phyloP scores from a whole-genome alignment of 2,113 vertebrate genomes.

The Actenoides lindsayi region DNA sequence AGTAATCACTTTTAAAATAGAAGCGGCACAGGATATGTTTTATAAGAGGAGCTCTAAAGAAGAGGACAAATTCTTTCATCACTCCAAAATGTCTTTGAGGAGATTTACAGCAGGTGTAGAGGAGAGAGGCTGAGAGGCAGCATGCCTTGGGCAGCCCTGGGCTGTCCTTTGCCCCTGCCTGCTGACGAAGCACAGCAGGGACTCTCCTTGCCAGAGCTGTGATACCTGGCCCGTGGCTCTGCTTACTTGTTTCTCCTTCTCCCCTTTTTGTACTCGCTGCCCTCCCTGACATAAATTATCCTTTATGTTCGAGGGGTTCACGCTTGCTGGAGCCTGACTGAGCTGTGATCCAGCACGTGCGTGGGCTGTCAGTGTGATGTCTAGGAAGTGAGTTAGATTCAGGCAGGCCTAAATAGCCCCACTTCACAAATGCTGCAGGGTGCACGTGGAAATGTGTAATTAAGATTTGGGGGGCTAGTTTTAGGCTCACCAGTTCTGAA shows the following conservation, averaged over 20 bases:
- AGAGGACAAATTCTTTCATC: conserved; percentile 61
- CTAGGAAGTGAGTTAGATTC: not conserved
- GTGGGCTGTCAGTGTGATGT: not conserved
- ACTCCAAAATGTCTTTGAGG: conserved; percentile 46
- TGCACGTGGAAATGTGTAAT: not conserved
- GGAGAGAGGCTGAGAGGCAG: not conserved
- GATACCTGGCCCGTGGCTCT: rapidly evolving
- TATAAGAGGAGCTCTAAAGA: conserved; percentile 53
- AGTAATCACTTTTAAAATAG: conserved; percentile 64
- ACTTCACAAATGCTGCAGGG: not conserved
- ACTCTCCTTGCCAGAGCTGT: not conserved
- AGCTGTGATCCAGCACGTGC: not conserved
- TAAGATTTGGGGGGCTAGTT: not conserved
- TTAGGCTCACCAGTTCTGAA: not conserved
- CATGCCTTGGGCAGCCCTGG: not conserved
- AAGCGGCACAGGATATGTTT: conserved; percentile 65
- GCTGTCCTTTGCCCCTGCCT: not conserved
- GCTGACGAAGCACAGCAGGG: not conserved
- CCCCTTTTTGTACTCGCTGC: not conserved
- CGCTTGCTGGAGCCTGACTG: rapidly evolving
- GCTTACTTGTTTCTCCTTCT: not conserved
- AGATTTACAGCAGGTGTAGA: conserved; percentile 48
- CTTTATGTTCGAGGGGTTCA: not conserved
- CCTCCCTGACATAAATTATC: rapidly evolving
- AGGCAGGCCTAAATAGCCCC: not conserved